Conservation (phyloP, 2,888 invertebrate genomes). For the Nomada fucata region DNA sequence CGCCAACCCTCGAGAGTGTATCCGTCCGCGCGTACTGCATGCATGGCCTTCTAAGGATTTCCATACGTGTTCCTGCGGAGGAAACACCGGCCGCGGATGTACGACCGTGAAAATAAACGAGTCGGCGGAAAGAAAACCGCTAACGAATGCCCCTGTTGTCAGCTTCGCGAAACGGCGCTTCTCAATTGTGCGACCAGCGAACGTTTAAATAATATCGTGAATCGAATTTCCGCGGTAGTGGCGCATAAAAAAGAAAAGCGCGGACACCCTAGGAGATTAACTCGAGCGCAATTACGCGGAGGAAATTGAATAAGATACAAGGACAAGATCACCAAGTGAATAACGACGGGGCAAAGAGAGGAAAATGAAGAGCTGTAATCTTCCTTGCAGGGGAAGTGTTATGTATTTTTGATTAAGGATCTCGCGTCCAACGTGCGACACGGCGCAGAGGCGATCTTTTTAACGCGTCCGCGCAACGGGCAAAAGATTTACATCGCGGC, state of each 20-base stretch:
- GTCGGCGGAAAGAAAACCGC: constrained; percentile 21
- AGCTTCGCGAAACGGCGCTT: background rate
- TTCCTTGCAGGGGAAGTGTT: background rate
- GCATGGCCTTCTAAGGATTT: constrained; percentile 74
- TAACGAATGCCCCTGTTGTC: constrained; percentile 29
- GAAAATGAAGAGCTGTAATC: background rate
- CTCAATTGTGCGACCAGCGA: background rate
- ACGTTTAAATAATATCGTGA: background rate
- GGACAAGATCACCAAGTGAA: constrained; percentile 12
- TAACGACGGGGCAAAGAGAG: constrained; percentile 14
- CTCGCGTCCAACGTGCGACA: no score
- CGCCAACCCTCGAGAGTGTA: constrained; percentile 58
- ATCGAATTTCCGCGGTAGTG: background rate
- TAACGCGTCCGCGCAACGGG: constrained; percentile 18
- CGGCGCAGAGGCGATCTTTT: constrained; percentile 15
- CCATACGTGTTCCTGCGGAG: constrained; percentile 55
- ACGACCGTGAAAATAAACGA: constrained; percentile 23
- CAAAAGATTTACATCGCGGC: constrained; percentile 49
- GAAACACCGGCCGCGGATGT: constrained; percentile 31
- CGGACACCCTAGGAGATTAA: no score
- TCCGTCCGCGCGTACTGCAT: constrained; percentile 57
- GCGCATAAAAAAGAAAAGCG: no score
- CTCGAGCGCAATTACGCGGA: background rate
- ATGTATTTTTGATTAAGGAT: constrained; percentile 22
- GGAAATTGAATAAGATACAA: background rate